A percentile compares a stretch with the other conserved stretches of the same genome.
Conservation (phyloP, 1,140 invertebrate genomes). For the Bombus pyrosoma region DNA sequence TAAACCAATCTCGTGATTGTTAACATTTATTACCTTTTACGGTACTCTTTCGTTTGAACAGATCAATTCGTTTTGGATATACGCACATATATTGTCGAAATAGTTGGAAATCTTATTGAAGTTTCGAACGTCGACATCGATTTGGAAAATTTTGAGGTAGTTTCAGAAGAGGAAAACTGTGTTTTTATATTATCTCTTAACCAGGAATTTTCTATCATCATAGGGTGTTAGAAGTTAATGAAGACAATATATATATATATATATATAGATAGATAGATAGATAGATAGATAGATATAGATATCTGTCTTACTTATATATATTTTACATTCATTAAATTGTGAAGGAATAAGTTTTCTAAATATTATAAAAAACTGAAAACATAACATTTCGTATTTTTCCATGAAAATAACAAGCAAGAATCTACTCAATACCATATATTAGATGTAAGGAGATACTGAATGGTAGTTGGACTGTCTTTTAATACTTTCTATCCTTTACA, state of each 20-base stretch:
- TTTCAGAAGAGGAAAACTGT: background rate
- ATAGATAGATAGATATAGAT: background rate
- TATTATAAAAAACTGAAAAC: no score
- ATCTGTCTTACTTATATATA: no score
- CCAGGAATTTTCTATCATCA: background rate
- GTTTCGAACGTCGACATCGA: background rate
- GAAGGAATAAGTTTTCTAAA: no score
- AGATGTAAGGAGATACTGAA: no score
- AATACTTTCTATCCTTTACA: no score
- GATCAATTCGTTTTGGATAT: background rate
- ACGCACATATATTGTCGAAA: background rate
- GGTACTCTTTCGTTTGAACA: background rate
- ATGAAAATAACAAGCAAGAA: no score
- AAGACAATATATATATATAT: no score
- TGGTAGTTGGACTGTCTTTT: no score
- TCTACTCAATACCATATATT: no score
- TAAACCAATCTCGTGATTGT: background rate
- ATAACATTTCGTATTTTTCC: no score
- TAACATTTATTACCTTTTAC: conserved; percentile 18
- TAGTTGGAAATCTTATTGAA: background rate
- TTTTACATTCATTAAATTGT: no score
- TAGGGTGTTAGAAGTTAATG: background rate
- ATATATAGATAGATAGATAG: no score
- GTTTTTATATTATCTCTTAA: background rate
- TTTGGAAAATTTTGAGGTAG: background rate